phyloP scores from a whole-genome alignment of 2,797 vertebrate species.

The Aplochiton taeniatus region DNA sequence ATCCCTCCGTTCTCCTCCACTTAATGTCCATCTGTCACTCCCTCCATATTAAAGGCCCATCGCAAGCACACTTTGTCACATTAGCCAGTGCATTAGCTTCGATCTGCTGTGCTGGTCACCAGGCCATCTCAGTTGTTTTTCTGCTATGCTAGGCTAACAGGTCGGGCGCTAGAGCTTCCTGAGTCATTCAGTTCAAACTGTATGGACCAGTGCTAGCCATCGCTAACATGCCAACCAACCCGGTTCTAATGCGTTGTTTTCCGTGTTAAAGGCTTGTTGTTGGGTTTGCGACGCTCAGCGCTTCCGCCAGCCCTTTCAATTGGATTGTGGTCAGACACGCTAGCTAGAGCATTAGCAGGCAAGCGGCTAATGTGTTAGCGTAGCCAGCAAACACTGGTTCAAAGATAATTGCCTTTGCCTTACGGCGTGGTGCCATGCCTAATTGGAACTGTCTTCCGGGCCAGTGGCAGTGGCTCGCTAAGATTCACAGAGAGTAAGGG shows the following conservation, averaged over 20 bases:
- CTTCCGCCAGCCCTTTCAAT: no score
- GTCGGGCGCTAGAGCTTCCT: background rate
- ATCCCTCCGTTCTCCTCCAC: conserved; percentile 23
- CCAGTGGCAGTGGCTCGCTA: conserved; percentile 1
- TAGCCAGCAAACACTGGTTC: background rate
- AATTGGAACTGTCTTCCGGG: conserved; percentile 13
- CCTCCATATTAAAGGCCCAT: conserved; percentile 27
- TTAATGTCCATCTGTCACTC: conserved; percentile 44
- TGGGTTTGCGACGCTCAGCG: no score
- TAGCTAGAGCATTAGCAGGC: no score
- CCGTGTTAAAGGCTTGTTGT: no score
- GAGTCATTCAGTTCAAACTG: conserved; percentile 10
- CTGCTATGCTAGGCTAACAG: conserved; percentile 17
- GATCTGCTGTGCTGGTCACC: conserved; percentile 34
- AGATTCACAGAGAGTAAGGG: background rate
- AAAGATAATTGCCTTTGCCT: conserved; percentile 7
- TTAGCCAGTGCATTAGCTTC: conserved; percentile 58
- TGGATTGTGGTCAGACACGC: no score
- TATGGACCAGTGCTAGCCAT: background rate
- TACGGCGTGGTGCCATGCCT: background rate
- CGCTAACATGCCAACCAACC: background rate
- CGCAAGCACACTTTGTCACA: conserved; percentile 53
- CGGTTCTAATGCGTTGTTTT: no score
- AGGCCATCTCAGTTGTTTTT: conserved; percentile 20
- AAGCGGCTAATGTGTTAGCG: no score